phyloP scores from a whole-genome alignment of 2,888 invertebrate genomes.

The Mongoloraphidia duomilia region DNA sequence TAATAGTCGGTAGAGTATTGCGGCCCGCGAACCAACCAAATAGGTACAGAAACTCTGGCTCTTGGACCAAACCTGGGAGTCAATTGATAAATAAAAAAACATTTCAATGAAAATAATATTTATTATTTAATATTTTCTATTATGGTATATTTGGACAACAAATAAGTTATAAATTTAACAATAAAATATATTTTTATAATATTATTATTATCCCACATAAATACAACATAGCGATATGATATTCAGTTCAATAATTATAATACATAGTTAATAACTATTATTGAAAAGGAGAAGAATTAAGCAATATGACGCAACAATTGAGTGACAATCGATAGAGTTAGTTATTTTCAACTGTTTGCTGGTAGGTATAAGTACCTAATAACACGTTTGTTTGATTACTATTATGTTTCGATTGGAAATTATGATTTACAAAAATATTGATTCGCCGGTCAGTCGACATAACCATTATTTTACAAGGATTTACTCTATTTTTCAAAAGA shows the following conservation, averaged over 20 bases:
- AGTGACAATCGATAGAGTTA: not conserved
- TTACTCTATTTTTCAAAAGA: no score
- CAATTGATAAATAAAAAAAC: not conserved
- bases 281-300: conserved; percentile 1
- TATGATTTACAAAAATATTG: no score
- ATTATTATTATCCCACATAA: conserved; percentile 10
- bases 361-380: no score
- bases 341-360: not conserved
- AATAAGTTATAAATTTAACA: conserved; percentile 14
- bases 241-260: conserved; percentile 9
- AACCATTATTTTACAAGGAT: no score
- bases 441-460: no score
- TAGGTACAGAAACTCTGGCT: no score
- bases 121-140: conserved; percentile 8
- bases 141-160: conserved; percentile 11
- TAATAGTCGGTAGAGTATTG: no score
- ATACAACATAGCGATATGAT: conserved; percentile 7
- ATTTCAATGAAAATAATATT: conserved; percentile 5
- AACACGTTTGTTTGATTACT: no score
- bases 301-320: conserved; percentile 2
- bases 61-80: no score
- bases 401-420: no score
- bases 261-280: conserved; percentile 7
- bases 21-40: no score
- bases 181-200: conserved; percentile 11